phyloP scores from a whole-genome alignment of 2,797 vertebrate genomes.

The Rallus crepitans region DNA sequence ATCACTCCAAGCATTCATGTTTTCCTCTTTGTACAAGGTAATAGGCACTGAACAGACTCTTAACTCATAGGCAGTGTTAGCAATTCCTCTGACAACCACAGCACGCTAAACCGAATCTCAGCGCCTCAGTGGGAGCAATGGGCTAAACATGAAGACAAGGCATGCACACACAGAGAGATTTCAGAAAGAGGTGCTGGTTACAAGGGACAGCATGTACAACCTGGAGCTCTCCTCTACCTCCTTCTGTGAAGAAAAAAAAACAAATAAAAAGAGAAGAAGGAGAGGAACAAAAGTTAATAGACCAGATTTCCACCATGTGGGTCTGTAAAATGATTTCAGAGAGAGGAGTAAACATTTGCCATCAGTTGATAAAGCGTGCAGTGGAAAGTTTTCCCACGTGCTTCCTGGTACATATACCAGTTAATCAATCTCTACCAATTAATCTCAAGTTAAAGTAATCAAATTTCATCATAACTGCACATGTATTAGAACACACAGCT shows the following conservation, averaged over 20 bases:
- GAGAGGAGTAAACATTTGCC: neutral
- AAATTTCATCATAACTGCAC: neutral
- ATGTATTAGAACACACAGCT: neutral
- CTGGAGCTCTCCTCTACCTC: constrained; percentile 89
- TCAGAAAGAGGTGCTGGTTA: constrained; percentile 32
- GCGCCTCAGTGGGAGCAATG: neutral
- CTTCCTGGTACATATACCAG: neutral
- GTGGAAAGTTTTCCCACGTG: neutral
- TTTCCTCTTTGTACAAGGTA: neutral
- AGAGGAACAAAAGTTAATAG: constrained; percentile 63
- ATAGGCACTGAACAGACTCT: constrained; percentile 65
- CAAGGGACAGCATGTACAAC: constrained; percentile 80
- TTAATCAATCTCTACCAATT: neutral
- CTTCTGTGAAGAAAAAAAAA: constrained; percentile 83
- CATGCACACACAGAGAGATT: constrained; percentile 46
- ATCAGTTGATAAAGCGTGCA: neutral
- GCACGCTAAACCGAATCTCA: constrained; percentile 49
- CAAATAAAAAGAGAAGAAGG: constrained; percentile 34
- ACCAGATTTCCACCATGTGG: neutral
- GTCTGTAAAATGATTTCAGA: neutral
- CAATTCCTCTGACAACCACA: constrained; percentile 30
- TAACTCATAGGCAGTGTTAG: constrained; percentile 11
- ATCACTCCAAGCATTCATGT: neutral
- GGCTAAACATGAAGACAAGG: constrained; percentile 22
- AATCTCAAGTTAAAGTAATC: neutral